phyloP scores from a whole-genome alignment of 2,888 invertebrate genomes.

The Electrophaes corylata region DNA sequence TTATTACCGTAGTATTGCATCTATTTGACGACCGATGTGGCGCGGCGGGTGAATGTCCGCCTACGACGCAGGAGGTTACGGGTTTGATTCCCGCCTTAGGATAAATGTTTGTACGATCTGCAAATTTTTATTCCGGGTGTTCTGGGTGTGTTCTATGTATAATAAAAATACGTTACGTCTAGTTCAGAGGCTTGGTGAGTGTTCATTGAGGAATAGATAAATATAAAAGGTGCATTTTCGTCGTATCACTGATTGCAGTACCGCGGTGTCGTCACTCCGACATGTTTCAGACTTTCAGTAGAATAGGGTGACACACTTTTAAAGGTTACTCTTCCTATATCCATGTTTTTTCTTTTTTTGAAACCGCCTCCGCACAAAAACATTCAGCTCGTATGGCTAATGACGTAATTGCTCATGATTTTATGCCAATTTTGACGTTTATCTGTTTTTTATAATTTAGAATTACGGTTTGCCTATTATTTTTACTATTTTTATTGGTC shows the following conservation, averaged over 20 bases:
- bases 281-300: conserved; percentile 51
- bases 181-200: not conserved
- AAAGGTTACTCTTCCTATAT: conserved; percentile 1
- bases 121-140: too few relatives aligned
- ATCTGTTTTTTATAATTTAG: not conserved
- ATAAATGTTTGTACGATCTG: too few relatives aligned
- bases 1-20: not conserved
- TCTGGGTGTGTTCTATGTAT: too few relatives aligned
- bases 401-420: conserved; percentile 21
- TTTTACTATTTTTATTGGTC: not conserved
- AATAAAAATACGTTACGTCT: too few relatives aligned
- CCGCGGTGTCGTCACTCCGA: conserved; percentile 27
- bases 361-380: conserved; percentile 6
- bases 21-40: too few relatives aligned
- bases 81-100: too few relatives aligned
- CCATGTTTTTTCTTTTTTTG: conserved; percentile 42
- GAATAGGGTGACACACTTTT: conserved; percentile 71
- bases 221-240: conserved; percentile 35
- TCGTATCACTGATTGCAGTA: conserved; percentile 55
- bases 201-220: not conserved
- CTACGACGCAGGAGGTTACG: too few relatives aligned
- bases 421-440: conserved; percentile 5
- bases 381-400: conserved; percentile 15
- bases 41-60: too few relatives aligned
- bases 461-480: not conserved